Evolutionary conservation across 2,888 invertebrate genomes (phyloP).

Genomic region (Strigamia crassipes): DNA sequence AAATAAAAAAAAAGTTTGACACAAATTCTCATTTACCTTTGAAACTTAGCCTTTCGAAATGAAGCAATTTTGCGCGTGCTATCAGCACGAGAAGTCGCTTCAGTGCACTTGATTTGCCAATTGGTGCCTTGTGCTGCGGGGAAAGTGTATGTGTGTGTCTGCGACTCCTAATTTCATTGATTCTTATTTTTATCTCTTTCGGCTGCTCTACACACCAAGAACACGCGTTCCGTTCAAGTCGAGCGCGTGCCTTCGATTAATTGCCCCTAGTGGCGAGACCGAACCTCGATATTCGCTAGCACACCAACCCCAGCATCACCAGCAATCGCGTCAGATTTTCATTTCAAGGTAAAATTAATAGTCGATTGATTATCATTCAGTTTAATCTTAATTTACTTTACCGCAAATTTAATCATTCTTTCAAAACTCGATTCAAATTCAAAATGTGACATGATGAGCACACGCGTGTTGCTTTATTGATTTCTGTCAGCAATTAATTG

Average conservation of each 20-base stretch:
- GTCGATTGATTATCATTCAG: not conserved
- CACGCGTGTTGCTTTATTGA: not conserved
- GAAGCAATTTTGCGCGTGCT: conserved; percentile 21
- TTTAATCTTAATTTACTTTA: not conserved
- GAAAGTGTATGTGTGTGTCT: conserved; percentile 21
- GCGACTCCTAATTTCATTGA: conserved; percentile 21
- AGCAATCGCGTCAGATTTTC: not conserved
- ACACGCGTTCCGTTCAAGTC: conserved; percentile 21
- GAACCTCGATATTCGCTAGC: not conserved
- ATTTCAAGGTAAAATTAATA: not conserved
- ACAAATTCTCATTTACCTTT: conserved; percentile 21
- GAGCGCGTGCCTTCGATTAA: conserved; percentile 11
- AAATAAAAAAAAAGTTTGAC: not conserved
- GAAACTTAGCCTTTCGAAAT: conserved; percentile 16
- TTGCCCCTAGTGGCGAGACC: conserved; percentile 10
- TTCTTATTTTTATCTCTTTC: conserved; percentile 15
- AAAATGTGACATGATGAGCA: conserved; percentile 5
- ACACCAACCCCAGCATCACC: not conserved
- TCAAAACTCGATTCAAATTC: not conserved
- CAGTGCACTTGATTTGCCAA: conserved; percentile 21
- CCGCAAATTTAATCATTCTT: not conserved
- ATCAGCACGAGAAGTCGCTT: conserved; percentile 21
- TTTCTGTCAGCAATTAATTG: conserved; percentile 3
- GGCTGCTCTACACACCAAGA: conserved; percentile 21
- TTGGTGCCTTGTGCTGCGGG: conserved; percentile 21